phyloP scores from a whole-genome alignment of 2,113 vertebrate genomes.

The Notarius lentiginosus region DNA sequence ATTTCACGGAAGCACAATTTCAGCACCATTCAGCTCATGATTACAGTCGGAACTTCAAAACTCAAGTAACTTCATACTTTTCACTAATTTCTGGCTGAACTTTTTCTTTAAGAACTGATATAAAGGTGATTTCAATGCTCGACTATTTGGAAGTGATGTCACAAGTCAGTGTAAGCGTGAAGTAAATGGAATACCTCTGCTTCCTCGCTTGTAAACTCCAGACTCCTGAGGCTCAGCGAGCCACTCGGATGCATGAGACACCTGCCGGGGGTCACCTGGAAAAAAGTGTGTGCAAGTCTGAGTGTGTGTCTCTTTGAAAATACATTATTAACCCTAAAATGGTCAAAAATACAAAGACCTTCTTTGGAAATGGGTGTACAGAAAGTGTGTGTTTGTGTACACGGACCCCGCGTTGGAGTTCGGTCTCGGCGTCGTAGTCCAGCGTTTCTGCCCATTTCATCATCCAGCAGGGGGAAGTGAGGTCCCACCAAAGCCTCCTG shows the following conservation, averaged over 20 bases:
- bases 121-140: background rate
- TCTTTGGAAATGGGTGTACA: background rate
- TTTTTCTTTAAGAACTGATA: background rate
- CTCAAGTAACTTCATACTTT: no score
- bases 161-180: background rate
- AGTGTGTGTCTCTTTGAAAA: background rate
- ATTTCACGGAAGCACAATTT: no score
- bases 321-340: background rate
- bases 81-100: background rate
- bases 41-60: background rate
- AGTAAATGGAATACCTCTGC: slow-evolving; percentile 44
- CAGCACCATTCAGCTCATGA: background rate
- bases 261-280: slow-evolving; percentile 49
- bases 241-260: slow-evolving; percentile 50
- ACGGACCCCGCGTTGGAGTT: slow-evolving; percentile 75
- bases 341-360: background rate
- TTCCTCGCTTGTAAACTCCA: slow-evolving; percentile 58
- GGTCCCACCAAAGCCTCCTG: slow-evolving; percentile 69
- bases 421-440: slow-evolving; percentile 77
- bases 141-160: background rate
- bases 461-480: slow-evolving; percentile 71
- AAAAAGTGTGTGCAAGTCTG: background rate
- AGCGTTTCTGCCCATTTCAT: slow-evolving; percentile 68
- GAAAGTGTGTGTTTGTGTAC: background rate
- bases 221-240: slow-evolving; percentile 53